These are phyloP conservation scores for Hirtodrosophila histrioides DNA, from an alignment of 2,888 invertebrate species.

Conservation along the genomic window DNA sequence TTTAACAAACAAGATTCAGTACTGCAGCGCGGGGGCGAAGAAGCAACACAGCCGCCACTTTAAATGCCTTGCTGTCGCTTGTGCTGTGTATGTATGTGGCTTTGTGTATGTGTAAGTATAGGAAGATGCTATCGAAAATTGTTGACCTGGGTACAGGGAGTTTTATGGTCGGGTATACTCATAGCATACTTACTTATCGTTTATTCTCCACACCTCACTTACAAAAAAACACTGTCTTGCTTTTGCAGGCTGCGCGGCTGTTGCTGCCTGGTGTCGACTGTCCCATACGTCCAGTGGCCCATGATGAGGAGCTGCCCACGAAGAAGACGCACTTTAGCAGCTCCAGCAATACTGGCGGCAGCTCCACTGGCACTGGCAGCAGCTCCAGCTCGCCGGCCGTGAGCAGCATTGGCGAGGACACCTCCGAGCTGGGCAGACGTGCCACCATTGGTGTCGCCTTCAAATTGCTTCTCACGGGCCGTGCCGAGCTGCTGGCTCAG, in stretches of 20 bases:
- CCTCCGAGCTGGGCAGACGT: constrained; percentile 87
- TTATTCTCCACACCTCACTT: no score
- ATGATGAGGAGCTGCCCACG: constrained; percentile 85
- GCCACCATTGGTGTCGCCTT: constrained; percentile 91
- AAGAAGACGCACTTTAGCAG: constrained; percentile 78
- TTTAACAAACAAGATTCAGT: no score
- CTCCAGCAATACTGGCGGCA: constrained; percentile 15
- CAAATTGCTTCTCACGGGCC: constrained; percentile 91
- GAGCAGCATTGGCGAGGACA: constrained; percentile 77
- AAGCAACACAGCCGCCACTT: no score
- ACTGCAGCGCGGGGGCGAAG: no score
- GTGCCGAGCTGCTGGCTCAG: constrained; percentile 91
- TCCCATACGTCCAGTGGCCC: constrained; percentile 90
- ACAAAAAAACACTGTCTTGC: no score
- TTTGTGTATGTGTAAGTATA: no score
- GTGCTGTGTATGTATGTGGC: no score
- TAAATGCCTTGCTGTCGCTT: no score
- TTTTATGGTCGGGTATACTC: no score
- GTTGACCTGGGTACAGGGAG: no score
- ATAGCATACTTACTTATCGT: no score
- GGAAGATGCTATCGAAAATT: no score
- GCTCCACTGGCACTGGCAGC: constrained; percentile 58
- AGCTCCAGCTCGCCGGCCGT: constrained; percentile 59
- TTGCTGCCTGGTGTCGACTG: constrained; percentile 95
- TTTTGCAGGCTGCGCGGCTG: constrained; percentile 87